A percentile compares a stretch with the other conserved stretches of the same genome.
phyloP scores from a whole-genome alignment of 2,797 vertebrate species.

The Austrolebias charrua region DNA sequence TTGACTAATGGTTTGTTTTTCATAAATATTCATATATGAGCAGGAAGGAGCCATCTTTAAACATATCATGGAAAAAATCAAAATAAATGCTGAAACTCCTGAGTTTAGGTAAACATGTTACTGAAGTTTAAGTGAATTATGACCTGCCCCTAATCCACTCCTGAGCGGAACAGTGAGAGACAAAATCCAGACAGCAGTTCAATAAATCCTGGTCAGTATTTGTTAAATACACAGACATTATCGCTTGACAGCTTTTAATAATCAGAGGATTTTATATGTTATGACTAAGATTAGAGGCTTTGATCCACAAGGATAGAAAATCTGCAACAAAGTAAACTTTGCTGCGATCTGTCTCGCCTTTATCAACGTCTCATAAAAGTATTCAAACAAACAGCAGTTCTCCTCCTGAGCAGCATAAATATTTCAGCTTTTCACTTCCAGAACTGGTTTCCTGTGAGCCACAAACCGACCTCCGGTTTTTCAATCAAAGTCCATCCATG shows the following conservation, averaged over 20 bases:
- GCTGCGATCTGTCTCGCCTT: conserved; percentile 21
- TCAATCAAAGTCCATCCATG: conserved; percentile 1
- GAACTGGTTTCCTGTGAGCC: conserved; percentile 12
- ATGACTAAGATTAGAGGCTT: conserved; percentile 22
- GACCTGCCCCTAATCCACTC: neutral
- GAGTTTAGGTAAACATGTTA: neutral
- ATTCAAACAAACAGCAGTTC: conserved; percentile 12
- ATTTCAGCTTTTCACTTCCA: conserved; percentile 34
- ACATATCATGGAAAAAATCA: too few relatives aligned
- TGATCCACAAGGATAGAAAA: conserved; percentile 34
- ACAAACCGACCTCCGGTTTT: conserved; percentile 4
- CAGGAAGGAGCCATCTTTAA: too few relatives aligned
- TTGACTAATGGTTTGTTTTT: too few relatives aligned
- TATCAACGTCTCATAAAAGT: conserved; percentile 8
- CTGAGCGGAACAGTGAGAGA: conserved; percentile 9
- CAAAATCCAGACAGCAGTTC: conserved; percentile 15
- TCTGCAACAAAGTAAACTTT: conserved; percentile 27
- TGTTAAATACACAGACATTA: conserved; percentile 39
- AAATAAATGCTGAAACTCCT: too few relatives aligned
- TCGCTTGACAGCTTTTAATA: conserved; percentile 39
- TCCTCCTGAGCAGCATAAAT: conserved; percentile 30
- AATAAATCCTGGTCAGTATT: conserved; percentile 18
- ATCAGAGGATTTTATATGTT: conserved; percentile 52
- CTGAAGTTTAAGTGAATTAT: neutral
- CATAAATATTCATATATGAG: too few relatives aligned